phyloP scores from a whole-genome alignment of 2,888 invertebrate genomes.

The Nebria brevicollis region DNA sequence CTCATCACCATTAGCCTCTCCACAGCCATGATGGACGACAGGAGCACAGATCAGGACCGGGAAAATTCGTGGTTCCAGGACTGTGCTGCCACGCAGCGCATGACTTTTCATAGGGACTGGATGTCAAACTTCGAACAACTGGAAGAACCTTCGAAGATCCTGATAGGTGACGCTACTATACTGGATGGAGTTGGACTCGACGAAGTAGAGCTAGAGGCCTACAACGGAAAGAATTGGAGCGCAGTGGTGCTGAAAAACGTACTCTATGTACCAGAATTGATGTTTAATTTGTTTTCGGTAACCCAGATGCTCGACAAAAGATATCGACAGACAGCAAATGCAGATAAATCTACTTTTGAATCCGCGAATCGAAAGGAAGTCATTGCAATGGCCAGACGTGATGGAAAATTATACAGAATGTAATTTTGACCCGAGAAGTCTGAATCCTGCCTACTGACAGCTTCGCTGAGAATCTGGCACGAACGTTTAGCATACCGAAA shows the following conservation, averaged over 20 bases:
- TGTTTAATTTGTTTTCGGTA: conserved; percentile 52
- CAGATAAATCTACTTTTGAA: conserved; percentile 49
- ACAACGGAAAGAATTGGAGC: conserved; percentile 51
- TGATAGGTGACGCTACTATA: conserved; percentile 49
- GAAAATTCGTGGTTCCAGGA: neutral
- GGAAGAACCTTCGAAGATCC: conserved; percentile 30
- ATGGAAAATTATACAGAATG: neutral
- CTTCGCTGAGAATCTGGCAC: conserved; percentile 52
- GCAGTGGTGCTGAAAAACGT: conserved; percentile 48
- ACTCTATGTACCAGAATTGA: conserved; percentile 49
- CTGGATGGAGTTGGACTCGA: conserved; percentile 52
- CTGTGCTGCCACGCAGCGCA: neutral
- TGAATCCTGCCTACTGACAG: neutral
- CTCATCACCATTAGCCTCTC: too few relatives aligned
- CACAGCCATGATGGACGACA: neutral
- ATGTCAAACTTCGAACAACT: conserved; percentile 48
- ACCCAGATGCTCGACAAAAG: conserved; percentile 52
- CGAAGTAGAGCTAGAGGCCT: conserved; percentile 51
- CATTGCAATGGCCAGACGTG: conserved; percentile 36
- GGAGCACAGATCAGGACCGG: too few relatives aligned
- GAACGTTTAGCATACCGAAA: conserved; percentile 54
- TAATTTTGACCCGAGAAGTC: neutral
- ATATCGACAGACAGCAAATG: conserved; percentile 49
- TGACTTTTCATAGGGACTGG: conserved; percentile 52
- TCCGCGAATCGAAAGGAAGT: conserved; percentile 47